phyloP scores from a whole-genome alignment of 2,113 vertebrate genomes.

The Anas platyrhynchos region DNA sequence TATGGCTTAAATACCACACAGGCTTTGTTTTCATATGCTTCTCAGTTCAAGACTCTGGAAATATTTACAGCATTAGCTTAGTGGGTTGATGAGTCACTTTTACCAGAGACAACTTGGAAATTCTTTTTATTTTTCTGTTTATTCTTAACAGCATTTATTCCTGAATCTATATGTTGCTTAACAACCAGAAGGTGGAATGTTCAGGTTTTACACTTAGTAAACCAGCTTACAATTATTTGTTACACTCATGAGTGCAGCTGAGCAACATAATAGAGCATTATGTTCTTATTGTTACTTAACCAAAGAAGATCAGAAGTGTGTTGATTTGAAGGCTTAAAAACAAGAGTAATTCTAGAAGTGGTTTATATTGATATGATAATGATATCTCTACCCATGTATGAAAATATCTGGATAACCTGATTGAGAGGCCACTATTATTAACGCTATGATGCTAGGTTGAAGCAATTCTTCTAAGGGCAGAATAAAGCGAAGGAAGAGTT shows the following conservation, averaged over 20 bases:
- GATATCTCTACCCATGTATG: neutral
- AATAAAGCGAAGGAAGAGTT: neutral
- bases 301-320: neutral
- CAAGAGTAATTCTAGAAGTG: neutral
- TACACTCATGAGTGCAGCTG: neutral
- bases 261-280: neutral
- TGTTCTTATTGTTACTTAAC: neutral
- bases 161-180: neutral
- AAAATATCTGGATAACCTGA: neutral
- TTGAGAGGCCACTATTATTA: fast-evolving
- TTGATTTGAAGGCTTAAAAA: neutral
- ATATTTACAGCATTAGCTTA: neutral
- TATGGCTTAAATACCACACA: neutral
- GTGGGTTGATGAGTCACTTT: neutral
- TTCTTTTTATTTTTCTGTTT: neutral
- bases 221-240: fast-evolving
- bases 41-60: neutral
- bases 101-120: neutral
- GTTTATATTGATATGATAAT: neutral
- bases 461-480: neutral
- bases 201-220: neutral
- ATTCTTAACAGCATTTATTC: neutral
- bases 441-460: fast-evolving
- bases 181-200: neutral
- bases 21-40: neutral